phyloP scores from a whole-genome alignment of 2,888 invertebrate species.

The Beris chalybata region DNA sequence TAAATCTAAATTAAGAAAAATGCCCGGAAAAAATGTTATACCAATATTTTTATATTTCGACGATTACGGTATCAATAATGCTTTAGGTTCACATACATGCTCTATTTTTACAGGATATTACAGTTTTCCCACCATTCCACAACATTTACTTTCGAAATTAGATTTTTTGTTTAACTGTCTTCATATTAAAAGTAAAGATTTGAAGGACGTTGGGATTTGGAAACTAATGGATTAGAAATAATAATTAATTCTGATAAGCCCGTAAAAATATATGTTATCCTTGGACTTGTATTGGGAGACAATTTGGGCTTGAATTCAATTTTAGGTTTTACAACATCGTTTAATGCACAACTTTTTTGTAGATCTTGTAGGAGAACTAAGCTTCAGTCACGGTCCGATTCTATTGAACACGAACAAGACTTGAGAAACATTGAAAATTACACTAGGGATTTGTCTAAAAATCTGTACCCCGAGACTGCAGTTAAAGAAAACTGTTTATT shows the following conservation, averaged over 20 bases:
- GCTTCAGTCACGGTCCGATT: too few species aligned
- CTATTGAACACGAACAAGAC: too few species aligned
- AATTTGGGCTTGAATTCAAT: too few species aligned
- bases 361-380: too few species aligned
- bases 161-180: not conserved
- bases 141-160: conserved; percentile 1
- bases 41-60: conserved; percentile 7
- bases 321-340: too few species aligned
- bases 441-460: too few species aligned
- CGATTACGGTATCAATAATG: not conserved
- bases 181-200: not conserved
- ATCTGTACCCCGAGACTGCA: too few species aligned
- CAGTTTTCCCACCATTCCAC: not conserved
- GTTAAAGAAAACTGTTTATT: too few species aligned
- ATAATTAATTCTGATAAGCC: not conserved
- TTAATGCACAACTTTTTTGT: too few species aligned
- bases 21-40: not conserved
- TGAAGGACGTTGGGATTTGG: not conserved
- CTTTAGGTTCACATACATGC: not conserved
- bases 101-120: conserved; percentile 3
- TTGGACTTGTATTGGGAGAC: too few species aligned
- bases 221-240: not conserved
- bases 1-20: not conserved
- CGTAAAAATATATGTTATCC: too few species aligned
- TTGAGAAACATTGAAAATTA: too few species aligned